Base-by-base conservation (phyloP, 2,888 invertebrate genomes). In the Dryobotodes eremita region DNA sequence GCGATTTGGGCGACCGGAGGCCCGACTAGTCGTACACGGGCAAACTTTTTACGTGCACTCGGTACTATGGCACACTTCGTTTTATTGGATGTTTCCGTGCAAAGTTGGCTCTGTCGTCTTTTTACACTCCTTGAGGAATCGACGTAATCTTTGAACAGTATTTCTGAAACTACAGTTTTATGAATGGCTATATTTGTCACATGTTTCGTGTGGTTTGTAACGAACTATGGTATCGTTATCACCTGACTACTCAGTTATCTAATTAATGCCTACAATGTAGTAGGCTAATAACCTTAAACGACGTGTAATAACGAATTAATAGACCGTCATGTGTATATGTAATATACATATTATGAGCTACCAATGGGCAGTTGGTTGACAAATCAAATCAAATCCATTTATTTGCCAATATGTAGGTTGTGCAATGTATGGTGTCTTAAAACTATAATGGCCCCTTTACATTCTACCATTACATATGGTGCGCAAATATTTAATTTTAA, bases 61-160 rank as follows among this genome's bases (percentile, higher is more conserved):
- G 88, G 81, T 86, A 80, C 86, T 90, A 90, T 89, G 91, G 92
- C 92, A 91, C 91, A 93, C 94, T 94, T 91, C 90, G 92, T 94
- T 95, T 96, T 95, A 95, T 96, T 96, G 93, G 93, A 94, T 94
- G 94, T 95, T 94, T 95, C 95, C 94, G 91, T 89, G 89, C 90
- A 95, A 94, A 95, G 93, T 95, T 94, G 89, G 88, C 91, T 91
- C 87, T 91, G 92, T 93, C 92, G 91, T 91, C 92, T 94, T 94
- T 93, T 94, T 93, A 91, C 90, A 89, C 90, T 90, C 84, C 88
- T 91, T 86, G 82, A 90, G 85, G 86, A 90, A 89, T 91, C 90
- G 90, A 93, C 92, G 91, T 92, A 93, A 93, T 94, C 93, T 93
- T 92, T 91, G 90, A 93, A 90, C 91, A 91, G 88, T 91, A 90